Percentiles rank a stretch among this genome's conserved stretches.
Conservation (phyloP, 1,140 invertebrate genomes). For the Aphelenchoides fujianensis region DNA sequence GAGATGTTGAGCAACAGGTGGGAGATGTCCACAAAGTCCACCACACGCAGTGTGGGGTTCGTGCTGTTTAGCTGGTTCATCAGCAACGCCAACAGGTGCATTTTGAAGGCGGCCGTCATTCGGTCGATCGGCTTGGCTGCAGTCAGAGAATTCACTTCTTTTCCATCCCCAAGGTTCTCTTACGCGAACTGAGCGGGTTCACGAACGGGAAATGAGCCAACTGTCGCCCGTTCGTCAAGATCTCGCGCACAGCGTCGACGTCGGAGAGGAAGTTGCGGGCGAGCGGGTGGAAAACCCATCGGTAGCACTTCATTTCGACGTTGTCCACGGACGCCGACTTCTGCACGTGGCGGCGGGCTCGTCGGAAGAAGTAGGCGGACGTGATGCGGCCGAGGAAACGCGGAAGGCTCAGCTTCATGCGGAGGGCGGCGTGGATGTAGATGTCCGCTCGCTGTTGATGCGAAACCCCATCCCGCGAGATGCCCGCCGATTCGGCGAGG, state of each 20-base stretch:
- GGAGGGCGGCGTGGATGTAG: conserved; percentile 55
- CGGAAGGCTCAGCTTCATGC: conserved; percentile 42
- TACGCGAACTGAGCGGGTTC: conserved; percentile 25
- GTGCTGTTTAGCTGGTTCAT: conserved; percentile 36
- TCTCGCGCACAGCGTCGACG: conserved; percentile 13
- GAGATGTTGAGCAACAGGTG: conserved; percentile 52
- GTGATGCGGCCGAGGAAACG: conserved; percentile 36
- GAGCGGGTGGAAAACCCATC: conserved; percentile 57
- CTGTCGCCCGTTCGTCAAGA: conserved; percentile 7
- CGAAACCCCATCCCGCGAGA: conserved; percentile 49
- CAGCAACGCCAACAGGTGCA: conserved; percentile 52
- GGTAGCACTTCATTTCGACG: conserved; percentile 29
- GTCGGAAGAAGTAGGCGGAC: conserved; percentile 50
- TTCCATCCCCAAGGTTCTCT: conserved; percentile 27
- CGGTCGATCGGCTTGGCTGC: conserved; percentile 53
- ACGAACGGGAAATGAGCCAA: conserved; percentile 10
- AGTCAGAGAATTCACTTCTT: conserved; percentile 33
- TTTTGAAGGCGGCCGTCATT: conserved; percentile 55
- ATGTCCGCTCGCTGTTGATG: conserved; percentile 54
- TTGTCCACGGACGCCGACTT: conserved; percentile 28
- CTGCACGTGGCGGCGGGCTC: conserved; percentile 39
- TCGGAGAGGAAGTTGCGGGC: conserved; percentile 48
- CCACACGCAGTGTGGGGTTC: conserved; percentile 27
- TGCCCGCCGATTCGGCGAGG: conserved; percentile 57
- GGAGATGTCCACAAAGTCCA: conserved; percentile 59